Conservation (phyloP, 2,113 vertebrate species). For the Tonatia bakeri region DNA sequence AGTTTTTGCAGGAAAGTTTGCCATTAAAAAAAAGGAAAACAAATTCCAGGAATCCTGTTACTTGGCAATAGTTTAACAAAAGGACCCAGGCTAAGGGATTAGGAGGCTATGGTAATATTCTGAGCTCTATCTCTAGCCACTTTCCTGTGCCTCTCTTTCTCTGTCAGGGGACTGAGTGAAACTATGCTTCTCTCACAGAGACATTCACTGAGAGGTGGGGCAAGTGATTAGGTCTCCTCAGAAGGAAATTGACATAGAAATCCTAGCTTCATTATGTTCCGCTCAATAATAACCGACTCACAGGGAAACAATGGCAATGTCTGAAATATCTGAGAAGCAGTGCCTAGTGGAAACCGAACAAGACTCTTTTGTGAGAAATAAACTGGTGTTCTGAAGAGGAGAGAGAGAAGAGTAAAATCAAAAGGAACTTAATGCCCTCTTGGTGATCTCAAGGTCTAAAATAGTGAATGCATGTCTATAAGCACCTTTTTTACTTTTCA, state of each 20-base stretch:
- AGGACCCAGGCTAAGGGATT: neutral
- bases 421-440: neutral
- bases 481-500: neutral
- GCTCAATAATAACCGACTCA: slow-evolving; percentile 33
- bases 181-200: neutral
- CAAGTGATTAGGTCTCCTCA: slow-evolving; percentile 31
- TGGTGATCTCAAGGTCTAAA: slow-evolving; percentile 34
- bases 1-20: slow-evolving; percentile 18
- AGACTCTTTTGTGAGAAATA: neutral
- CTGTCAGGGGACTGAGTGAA: neutral
- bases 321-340: slow-evolving; percentile 40
- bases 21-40: neutral
- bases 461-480: neutral
- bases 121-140: neutral
- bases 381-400: slow-evolving; percentile 39
- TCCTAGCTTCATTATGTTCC: slow-evolving; percentile 50
- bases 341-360: slow-evolving; percentile 34
- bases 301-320: slow-evolving; percentile 22
- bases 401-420: slow-evolving; percentile 33
- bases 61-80: neutral
- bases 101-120: neutral
- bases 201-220: slow-evolving; percentile 6
- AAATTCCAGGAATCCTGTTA: neutral
- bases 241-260: slow-evolving; percentile 37
- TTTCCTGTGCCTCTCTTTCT: slow-evolving; percentile 16